These are phyloP conservation scores for Podarcis lilfordi DNA, from an alignment of 2,797 vertebrate species.

Conservation along the genomic window DNA sequence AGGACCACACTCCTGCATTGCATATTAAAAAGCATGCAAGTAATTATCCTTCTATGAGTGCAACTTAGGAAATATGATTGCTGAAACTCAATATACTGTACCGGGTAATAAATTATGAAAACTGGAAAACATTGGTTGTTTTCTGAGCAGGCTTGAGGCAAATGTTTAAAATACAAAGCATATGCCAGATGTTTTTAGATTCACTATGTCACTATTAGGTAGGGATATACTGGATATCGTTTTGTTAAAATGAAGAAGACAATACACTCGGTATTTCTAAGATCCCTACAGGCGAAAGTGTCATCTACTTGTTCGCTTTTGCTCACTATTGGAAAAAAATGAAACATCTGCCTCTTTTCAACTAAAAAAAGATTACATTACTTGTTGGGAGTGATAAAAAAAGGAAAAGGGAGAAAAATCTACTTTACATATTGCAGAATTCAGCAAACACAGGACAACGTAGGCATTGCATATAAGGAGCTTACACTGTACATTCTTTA, in stretches of 20 bases:
- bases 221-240: slow-evolving; percentile 2
- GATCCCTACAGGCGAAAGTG: background rate
- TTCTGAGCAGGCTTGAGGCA: slow-evolving; percentile 8
- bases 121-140: background rate
- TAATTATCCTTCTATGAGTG: background rate
- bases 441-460: background rate
- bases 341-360: background rate
- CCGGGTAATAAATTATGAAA: background rate
- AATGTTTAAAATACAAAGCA: slow-evolving; percentile 4
- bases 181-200: background rate
- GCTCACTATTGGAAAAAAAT: background rate
- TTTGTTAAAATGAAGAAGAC: slow-evolving; percentile 23
- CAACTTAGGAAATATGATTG: slow-evolving; percentile 6
- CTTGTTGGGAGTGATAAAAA: background rate
- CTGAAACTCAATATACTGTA: background rate
- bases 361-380: background rate
- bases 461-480: background rate
- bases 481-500: background rate
- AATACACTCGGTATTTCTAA: background rate
- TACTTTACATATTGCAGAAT: background rate
- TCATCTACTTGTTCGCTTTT: background rate
- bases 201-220: slow-evolving; percentile 4
- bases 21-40: background rate
- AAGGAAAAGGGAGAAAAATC: background rate
- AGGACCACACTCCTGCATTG: background rate